Conservation (phyloP, 1,140 invertebrate species). For the Papilio aristodemus region DNA sequence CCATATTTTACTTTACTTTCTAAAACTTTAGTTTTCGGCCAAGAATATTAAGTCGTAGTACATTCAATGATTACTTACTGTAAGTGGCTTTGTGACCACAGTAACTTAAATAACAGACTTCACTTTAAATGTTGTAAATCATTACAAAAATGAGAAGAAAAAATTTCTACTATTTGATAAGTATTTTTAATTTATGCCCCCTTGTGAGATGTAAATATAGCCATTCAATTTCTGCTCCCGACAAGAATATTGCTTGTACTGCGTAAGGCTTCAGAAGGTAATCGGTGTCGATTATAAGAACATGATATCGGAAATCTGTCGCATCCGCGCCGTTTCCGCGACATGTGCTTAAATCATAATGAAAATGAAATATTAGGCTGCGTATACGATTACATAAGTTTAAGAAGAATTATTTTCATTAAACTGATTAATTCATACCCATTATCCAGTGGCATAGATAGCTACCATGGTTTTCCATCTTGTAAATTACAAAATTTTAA, state of each 20-base stretch:
- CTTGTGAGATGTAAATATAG: constrained; percentile 25
- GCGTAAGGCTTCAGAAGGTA: constrained; percentile 60
- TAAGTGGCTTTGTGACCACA: neutral
- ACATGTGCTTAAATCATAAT: constrained; percentile 60
- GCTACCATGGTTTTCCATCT: too few species aligned
- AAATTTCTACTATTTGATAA: too few species aligned
- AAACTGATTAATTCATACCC: too few species aligned
- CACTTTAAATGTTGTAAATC: too few species aligned
- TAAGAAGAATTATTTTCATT: too few species aligned
- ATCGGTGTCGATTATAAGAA: constrained; percentile 68
- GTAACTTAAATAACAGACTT: neutral
- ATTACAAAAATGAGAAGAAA: too few species aligned
- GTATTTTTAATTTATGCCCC: constrained; percentile 1
- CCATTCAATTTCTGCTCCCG: constrained; percentile 34
- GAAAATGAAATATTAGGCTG: constrained; percentile 24
- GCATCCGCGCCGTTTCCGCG: constrained; percentile 53
- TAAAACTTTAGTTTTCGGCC: constrained; percentile 34
- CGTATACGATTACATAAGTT: constrained; percentile 6
- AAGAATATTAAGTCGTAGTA: constrained; percentile 23
- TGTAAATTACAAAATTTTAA: too few species aligned
- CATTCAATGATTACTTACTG: neutral
- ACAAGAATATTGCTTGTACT: constrained; percentile 40
- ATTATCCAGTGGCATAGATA: too few species aligned
- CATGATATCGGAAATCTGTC: constrained; percentile 74
- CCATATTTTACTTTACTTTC: constrained; percentile 33